Conservation (phyloP, 53 echinoderm and acorn worm species). For the Actinopyga echinites region DNA sequence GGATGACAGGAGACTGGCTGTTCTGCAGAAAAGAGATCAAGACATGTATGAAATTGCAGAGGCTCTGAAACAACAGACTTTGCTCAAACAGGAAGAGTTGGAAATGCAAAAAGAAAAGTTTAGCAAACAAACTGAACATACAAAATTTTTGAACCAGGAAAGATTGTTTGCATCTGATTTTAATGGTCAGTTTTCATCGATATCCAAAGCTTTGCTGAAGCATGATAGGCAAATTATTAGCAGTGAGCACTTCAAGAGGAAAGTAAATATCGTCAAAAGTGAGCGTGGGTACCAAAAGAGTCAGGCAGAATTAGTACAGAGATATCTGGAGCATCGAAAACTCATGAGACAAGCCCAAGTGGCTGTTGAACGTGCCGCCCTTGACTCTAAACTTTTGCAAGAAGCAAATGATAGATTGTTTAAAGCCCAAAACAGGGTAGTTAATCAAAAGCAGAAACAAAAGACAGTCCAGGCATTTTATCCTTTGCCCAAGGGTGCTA, state of each 20-base stretch:
- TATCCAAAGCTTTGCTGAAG: conserved; percentile 85
- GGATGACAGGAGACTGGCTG: conserved; percentile 79
- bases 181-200: conserved; percentile 89
- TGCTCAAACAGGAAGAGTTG: conserved; percentile 48
- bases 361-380: conserved; percentile 74
- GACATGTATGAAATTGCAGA: conserved; percentile 63
- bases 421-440: conserved; percentile 65
- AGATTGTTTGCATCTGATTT: conserved; percentile 73
- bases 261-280: conserved; percentile 43
- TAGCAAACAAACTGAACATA: conserved; percentile 54
- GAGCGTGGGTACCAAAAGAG: conserved; percentile 60
- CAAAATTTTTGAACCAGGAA: conserved; percentile 45
- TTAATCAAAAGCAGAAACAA: conserved; percentile 73
- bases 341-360: conserved; percentile 94
- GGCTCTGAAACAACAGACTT: conserved; percentile 56
- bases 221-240: conserved; percentile 75
- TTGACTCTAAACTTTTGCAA: conserved; percentile 77
- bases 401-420: conserved; percentile 77
- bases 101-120: conserved; percentile 56
- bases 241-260: conserved; percentile 43
- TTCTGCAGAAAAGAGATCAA: conserved; percentile 65
- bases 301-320: conserved; percentile 73
- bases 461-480: conserved; percentile 78
- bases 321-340: conserved; percentile 89
- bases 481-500: conserved; percentile 83